Base-by-base conservation (phyloP, 2,888 invertebrate genomes). In the Cotesia congregata region DNA sequence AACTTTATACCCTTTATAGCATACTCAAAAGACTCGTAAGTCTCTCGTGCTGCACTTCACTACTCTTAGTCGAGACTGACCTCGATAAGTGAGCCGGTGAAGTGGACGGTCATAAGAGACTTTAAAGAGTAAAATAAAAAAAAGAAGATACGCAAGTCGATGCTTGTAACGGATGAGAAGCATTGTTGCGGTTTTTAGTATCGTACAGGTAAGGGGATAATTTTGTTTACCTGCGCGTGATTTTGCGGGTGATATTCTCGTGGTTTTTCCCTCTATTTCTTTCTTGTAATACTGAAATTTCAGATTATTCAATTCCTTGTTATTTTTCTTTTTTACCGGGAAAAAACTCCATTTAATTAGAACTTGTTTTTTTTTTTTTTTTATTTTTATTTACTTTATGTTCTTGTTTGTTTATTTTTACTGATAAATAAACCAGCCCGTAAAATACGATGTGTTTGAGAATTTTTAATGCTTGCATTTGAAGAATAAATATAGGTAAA, bases 111-210 rank as follows among this genome's bases (percentile, higher is more conserved):
- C 6, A 17, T 68, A 15, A 40, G 67, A 67, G 30, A 67, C 67
- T 30, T 67, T n/a, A 67, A 30, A 38, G 39, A 67, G 67, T 67
- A 67, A 39, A 67, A 67, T 67, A 67, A 39, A 38, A 65, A 39
- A 67, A 39, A n/a, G 67, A 30, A 50, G 50, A 50, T 50, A 50
- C 50, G 50, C 50, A 50, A 50, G 50, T 50, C 50, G 50, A 50
- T 50, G 50, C 50, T 50, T 50, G 50, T 50, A 50, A 50, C 50
- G 50, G 50, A 50, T 50, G 50, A 50, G 50, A 7, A 50, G 67
- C 40, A 39, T 67, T 67, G 67, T 67, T 67, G 67, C 39, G 67
- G 67, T n/a, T 39, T 67, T 20, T 9, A 20, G 65, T 65, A 65
- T 65, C 30, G 40, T 40, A 40, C 40, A 68, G 70, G 60, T 64